Evolutionary conservation across 1,140 invertebrate species (phyloP).

Genomic region (Dendroctonus valens): DNA sequence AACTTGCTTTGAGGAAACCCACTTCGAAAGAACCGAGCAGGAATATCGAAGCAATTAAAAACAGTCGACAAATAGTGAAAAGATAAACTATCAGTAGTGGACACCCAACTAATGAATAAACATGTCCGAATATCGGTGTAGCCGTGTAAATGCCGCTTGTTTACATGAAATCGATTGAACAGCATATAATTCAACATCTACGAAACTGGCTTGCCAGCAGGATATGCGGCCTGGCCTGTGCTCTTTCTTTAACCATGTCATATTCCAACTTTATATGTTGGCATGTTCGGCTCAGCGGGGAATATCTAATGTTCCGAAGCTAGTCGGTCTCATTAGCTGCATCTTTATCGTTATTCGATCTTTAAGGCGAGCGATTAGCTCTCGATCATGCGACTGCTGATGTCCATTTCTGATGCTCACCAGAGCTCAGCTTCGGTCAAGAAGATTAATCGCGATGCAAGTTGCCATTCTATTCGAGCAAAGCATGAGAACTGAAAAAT

Average conservation of each 20-base stretch:
- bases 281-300: conserved; percentile 20
- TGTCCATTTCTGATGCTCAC: too few relatives aligned
- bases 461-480: too few relatives aligned
- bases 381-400: too few relatives aligned
- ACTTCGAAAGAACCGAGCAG: too few relatives aligned
- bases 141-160: conserved; percentile 21
- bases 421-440: too few relatives aligned
- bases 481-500: too few relatives aligned
- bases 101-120: conserved; percentile 18
- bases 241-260: conserved; percentile 14
- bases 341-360: conserved; percentile 20
- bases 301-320: conserved; percentile 13
- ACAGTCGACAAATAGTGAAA: too few relatives aligned
- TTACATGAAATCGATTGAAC: conserved; percentile 25
- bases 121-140: conserved; percentile 5
- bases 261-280: conserved; percentile 20
- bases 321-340: conserved; percentile 17
- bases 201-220: conserved; percentile 3
- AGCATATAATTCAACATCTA: conserved; percentile 13
- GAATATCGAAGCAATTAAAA: too few relatives aligned
- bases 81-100: too few relatives aligned
- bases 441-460: too few relatives aligned
- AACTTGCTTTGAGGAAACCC: too few relatives aligned
- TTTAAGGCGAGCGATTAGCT: not conserved
- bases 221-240: conserved; percentile 1